Base-by-base conservation (phyloP, 2,888 invertebrate species). In the Papilio elwesi region DNA sequence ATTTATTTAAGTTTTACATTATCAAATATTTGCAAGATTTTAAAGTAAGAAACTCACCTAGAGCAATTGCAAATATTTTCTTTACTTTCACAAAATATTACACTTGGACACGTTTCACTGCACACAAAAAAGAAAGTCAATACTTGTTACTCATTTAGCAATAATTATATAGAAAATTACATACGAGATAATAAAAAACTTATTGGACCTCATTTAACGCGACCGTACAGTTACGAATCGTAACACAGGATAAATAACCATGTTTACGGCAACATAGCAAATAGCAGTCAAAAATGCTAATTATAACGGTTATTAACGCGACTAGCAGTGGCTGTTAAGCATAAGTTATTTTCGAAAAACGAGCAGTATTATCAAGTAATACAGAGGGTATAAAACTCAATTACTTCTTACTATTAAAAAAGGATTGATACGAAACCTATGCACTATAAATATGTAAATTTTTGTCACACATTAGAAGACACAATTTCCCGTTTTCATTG, bases 201-300 rank as follows among this genome's bases (percentile, higher is more conserved):
- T 67, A 57, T 62, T 48, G 36, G 47, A 48, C n/a, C 36, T 49
- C 63, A 47, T 63, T n/a, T 36, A 64, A 68, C 67, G 48, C 72
- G 72, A 68, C 72, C 68, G 63, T 13, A 36, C 68, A n/a, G 53
- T 49, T 68, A 52, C 38, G 53, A 71, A 68, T 71, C 71, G 53
- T 49, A 53, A 52, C 67, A 52, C 59, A 53, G 49, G 43, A 67
- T 68, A 59, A 43, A 67, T 68, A 59, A 43, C 43, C 38, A 62
- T 15, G 43, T 53, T 63, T 15, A 47, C 26, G 16, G 26, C 57
- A 47, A 72, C 53, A 47, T 53, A 53, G 62, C 67, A 57, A 62
- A 49, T 72, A 71, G 71, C 71, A 62, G 59, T 66, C 38, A 13
- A 15, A 12, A 55, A 62, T 36, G 11, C 13, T 72, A 26, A 52